These are phyloP conservation scores for Myoxocephalus aenaeus DNA, from an alignment of 2,797 vertebrate genomes.

Conservation along the genomic window DNA sequence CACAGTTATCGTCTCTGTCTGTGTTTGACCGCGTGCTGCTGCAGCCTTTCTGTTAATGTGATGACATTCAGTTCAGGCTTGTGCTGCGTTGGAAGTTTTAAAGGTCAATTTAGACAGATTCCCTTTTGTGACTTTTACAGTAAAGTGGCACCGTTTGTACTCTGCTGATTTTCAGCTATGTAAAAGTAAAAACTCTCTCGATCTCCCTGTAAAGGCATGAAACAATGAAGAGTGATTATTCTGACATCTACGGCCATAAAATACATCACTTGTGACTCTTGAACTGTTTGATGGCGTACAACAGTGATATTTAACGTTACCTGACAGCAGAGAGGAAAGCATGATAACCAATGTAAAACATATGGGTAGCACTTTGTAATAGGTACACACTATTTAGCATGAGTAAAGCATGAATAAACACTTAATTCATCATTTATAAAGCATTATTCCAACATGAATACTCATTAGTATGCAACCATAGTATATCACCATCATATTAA, in stretches of 20 bases:
- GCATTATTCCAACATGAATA: too few species aligned
- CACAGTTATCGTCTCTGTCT: not conserved
- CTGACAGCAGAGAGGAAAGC: not conserved
- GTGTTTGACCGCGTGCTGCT: not conserved
- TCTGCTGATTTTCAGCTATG: not conserved
- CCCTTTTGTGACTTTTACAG: not conserved
- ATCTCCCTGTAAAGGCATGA: not conserved
- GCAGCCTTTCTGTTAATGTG: not conserved
- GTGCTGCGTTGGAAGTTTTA: not conserved
- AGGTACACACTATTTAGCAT: too few species aligned
- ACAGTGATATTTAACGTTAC: not conserved
- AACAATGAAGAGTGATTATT: not conserved
- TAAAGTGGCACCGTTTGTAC: not conserved
- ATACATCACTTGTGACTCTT: not conserved
- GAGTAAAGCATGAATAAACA: too few species aligned
- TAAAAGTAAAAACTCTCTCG: not conserved
- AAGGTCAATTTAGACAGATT: slow-evolving; percentile 10
- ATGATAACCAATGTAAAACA: not conserved
- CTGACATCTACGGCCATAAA: not conserved
- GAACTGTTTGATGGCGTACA: not conserved
- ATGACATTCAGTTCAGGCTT: not conserved
- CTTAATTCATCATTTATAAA: too few species aligned
- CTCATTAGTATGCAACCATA: too few species aligned
- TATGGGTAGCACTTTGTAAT: not conserved
- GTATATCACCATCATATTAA: too few species aligned